Evolutionary conservation across 2,797 vertebrate species (phyloP).

Genomic region (Anas bernieri): DNA sequence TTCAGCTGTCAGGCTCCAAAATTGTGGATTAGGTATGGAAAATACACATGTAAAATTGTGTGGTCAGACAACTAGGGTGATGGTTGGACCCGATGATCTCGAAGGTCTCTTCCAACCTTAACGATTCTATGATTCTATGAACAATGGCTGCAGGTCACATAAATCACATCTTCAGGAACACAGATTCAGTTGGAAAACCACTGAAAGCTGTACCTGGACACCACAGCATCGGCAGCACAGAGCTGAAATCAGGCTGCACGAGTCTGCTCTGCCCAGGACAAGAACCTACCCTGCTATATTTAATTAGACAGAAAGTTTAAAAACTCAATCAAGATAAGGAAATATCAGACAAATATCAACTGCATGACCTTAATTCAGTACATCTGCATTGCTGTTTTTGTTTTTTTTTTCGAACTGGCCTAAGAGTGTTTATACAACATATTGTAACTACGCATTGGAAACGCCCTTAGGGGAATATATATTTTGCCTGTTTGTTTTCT

Average conservation of each 20-base stretch:
- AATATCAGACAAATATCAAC: conserved; percentile 3
- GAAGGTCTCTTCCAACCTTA: too few relatives aligned
- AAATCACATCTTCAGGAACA: neutral
- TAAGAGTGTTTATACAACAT: neutral
- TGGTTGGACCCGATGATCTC: too few relatives aligned
- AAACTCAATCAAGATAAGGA: conserved; percentile 15
- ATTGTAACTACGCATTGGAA: conserved; percentile 12
- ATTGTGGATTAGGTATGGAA: neutral
- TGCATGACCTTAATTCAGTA: conserved; percentile 3
- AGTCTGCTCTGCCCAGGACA: neutral
- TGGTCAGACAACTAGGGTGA: neutral
- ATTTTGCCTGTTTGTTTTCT: conserved; percentile 1
- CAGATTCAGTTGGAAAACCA: neutral
- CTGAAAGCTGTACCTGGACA: conserved; percentile 6
- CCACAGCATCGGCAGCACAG: neutral
- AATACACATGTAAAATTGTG: neutral
- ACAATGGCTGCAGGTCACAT: neutral
- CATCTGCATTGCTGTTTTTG: neutral
- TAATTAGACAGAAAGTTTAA: conserved; percentile 26
- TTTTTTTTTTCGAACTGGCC: neutral
- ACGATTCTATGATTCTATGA: too few relatives aligned
- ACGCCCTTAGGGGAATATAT: neutral
- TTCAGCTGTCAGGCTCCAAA: neutral
- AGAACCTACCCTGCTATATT: neutral
- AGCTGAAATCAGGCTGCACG: neutral